These are phyloP conservation scores for Helicoverpa assulta DNA, from an alignment of 2,888 invertebrate species.

Conservation along the genomic window DNA sequence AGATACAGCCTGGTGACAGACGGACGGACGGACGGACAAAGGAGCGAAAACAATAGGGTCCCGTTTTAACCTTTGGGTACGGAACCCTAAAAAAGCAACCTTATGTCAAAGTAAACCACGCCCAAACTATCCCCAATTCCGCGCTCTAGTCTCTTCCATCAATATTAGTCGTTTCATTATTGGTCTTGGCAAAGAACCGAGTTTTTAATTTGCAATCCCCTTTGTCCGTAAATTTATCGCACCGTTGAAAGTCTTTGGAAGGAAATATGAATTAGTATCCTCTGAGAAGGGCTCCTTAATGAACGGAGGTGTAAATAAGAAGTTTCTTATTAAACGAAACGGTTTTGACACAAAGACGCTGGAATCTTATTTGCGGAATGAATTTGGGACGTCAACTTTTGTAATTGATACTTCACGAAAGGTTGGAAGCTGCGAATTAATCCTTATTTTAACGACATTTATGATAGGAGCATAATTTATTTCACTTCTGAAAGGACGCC, in stretches of 20 bases:
- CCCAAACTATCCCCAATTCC: slow-evolving; percentile 28
- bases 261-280: slow-evolving; percentile 87
- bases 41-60: too few species aligned
- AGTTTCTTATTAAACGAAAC: slow-evolving; percentile 62
- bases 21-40: too few species aligned
- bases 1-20: too few species aligned
- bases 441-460: neutral
- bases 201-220: slow-evolving; percentile 87
- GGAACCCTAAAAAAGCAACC: neutral
- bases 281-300: slow-evolving; percentile 78
- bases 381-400: slow-evolving; percentile 24
- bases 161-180: slow-evolving; percentile 72
- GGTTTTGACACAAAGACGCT: slow-evolving; percentile 53
- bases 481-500: too few species aligned
- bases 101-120: neutral
- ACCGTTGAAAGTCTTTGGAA: slow-evolving; percentile 79
- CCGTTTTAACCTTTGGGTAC: accelerated
- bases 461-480: too few species aligned
- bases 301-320: slow-evolving; percentile 69
- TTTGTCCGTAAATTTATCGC: slow-evolving; percentile 84
- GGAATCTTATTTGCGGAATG: slow-evolving; percentile 48
- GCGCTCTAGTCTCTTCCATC: slow-evolving; percentile 66
- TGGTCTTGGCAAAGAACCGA: slow-evolving; percentile 76
- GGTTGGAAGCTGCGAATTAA: neutral
- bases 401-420: slow-evolving; percentile 25